phyloP scores from a whole-genome alignment of 2,113 vertebrate species.

The Oryzias woworae region DNA sequence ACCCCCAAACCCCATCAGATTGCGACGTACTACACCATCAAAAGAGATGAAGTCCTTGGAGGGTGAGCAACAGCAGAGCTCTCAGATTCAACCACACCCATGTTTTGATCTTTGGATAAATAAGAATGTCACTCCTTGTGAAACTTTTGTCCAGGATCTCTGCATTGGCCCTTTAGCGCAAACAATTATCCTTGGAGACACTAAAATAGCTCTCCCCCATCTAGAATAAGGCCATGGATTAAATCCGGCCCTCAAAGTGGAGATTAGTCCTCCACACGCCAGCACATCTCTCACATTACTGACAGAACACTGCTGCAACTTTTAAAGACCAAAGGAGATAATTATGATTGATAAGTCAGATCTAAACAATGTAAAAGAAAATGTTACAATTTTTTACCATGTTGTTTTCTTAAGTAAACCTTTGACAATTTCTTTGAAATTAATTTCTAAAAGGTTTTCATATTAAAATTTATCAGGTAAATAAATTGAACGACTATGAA shows the following conservation, averaged over 20 bases:
- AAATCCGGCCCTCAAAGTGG: conserved; percentile 47
- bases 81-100: too few relatives aligned
- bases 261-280: conserved; percentile 56
- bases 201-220: too few relatives aligned
- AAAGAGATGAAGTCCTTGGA: conserved; percentile 86
- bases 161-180: conserved; percentile 37
- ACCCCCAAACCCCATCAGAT: conserved; percentile 85
- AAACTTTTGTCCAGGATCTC: conserved; percentile 23
- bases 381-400: neutral
- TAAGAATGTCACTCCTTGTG: conserved; percentile 24
- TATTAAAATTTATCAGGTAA: too few relatives aligned
- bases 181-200: neutral
- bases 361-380: conserved; percentile 1
- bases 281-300: conserved; percentile 49
- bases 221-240: neutral
- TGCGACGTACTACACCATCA: conserved; percentile 84
- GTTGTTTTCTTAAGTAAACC: neutral
- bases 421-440: too few relatives aligned
- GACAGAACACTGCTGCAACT: neutral
- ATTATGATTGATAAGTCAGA: neutral
- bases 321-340: conserved; percentile 7
- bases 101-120: conserved; percentile 8
- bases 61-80: conserved; percentile 79
- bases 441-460: too few relatives aligned
- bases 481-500: too few relatives aligned